Conservation (phyloP, 2,113 vertebrate genomes). For the Scatophagus argus region DNA sequence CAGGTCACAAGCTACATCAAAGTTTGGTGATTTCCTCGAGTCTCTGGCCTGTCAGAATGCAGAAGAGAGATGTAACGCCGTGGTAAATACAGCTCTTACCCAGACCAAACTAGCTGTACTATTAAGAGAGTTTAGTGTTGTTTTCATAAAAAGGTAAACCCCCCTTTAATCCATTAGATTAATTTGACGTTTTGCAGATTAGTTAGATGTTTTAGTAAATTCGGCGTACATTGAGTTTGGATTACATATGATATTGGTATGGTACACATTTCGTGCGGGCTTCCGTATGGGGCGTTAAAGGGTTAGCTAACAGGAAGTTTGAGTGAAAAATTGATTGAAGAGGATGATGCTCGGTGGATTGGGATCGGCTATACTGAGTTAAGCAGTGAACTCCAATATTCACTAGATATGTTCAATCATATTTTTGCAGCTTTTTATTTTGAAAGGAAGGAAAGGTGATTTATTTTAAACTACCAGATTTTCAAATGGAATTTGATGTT, state of each 20-base stretch:
- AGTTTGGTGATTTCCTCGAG: background rate
- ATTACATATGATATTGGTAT: background rate
- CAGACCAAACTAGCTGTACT: background rate
- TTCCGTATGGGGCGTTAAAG: background rate
- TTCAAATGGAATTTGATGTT: background rate
- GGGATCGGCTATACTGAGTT: too few species aligned
- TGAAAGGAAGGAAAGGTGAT: background rate
- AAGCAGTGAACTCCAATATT: background rate
- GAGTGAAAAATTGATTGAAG: too few species aligned
- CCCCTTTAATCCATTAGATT: background rate
- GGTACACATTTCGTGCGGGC: background rate
- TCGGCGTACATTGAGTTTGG: background rate
- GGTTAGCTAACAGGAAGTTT: background rate
- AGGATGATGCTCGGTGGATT: background rate
- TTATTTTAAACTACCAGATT: background rate
- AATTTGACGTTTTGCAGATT: background rate
- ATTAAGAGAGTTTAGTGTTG: background rate
- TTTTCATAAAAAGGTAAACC: background rate
- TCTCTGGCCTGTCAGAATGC: background rate
- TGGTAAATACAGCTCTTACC: background rate
- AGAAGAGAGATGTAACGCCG: too few species aligned
- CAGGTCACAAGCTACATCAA: background rate
- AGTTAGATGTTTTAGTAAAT: background rate
- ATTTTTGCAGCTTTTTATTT: background rate
- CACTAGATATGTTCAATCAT: too few species aligned